These are phyloP conservation scores for Toxotes lorentzi DNA, from an alignment of 2,797 vertebrate genomes.

Conservation along the genomic window DNA sequence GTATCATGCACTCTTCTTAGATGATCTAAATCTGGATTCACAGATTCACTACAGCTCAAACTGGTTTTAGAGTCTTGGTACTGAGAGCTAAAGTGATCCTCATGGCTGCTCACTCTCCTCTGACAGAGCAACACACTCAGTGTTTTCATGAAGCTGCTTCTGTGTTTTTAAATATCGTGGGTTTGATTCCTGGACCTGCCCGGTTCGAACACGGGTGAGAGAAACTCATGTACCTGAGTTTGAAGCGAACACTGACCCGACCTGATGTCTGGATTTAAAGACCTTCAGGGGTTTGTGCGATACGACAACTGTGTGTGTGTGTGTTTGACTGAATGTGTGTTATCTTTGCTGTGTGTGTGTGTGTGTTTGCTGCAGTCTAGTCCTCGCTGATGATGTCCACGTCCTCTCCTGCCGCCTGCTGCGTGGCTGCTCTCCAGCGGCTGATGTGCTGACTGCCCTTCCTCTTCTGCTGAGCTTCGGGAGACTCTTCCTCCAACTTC, in stretches of 20 bases:
- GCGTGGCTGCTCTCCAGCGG: slow-evolving; percentile 88
- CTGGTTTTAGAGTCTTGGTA: not conserved
- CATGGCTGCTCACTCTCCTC: not conserved
- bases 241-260: not conserved
- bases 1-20: no score
- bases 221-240: not conserved
- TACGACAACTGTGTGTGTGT: not conserved
- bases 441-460: slow-evolving; percentile 89
- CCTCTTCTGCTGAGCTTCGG: slow-evolving; percentile 87
- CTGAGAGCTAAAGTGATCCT: not conserved
- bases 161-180: no score
- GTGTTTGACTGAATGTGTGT: not conserved
- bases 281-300: not conserved
- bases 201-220: no score
- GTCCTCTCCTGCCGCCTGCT: slow-evolving; percentile 84
- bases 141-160: not conserved
- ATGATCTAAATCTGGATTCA: not conserved
- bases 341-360: not conserved
- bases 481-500: slow-evolving; percentile 90
- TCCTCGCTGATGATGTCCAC: slow-evolving; percentile 89
- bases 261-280: not conserved
- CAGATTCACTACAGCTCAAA: not conserved
- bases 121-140: no score
- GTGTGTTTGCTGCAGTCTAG: slow-evolving; percentile 63
- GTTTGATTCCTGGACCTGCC: no score